These are phyloP conservation scores for Brachionus rubens DNA, from an alignment of 1,140 invertebrate species.

Conservation along the genomic window DNA sequence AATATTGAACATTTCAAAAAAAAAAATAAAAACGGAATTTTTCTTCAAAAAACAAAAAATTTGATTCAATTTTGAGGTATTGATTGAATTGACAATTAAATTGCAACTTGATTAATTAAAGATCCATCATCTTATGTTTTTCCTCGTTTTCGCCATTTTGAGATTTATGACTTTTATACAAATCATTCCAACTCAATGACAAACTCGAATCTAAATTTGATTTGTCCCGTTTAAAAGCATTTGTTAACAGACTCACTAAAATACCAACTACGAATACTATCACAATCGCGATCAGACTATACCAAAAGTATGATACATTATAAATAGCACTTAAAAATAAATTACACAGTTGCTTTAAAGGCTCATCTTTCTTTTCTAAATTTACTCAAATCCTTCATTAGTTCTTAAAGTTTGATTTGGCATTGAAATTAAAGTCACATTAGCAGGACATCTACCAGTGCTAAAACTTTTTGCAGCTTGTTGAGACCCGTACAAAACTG, in stretches of 20 bases:
- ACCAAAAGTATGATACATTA: slow-evolving; percentile 45
- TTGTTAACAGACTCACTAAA: slow-evolving; percentile 2
- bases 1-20: too few species aligned
- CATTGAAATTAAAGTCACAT: not conserved
- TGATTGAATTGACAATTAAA: too few species aligned
- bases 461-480: not conserved
- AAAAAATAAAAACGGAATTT: too few species aligned
- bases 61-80: too few species aligned
- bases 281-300: slow-evolving; percentile 1
- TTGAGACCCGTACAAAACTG: slow-evolving; percentile 48
- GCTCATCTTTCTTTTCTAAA: too few species aligned
- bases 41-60: too few species aligned
- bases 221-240: not conserved
- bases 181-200: not conserved
- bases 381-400: slow-evolving; percentile 43
- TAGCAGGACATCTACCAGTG: not conserved
- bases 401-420: not conserved
- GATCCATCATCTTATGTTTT: too few species aligned
- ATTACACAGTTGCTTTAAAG: too few species aligned
- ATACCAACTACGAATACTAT: slow-evolving; percentile 27
- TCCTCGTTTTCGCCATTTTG: too few species aligned
- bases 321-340: slow-evolving; percentile 35
- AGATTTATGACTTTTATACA: not conserved
- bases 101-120: too few species aligned
- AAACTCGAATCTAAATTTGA: not conserved